Conservation (phyloP, 2,797 vertebrate genomes). For the Rhinichthys osculus region DNA sequence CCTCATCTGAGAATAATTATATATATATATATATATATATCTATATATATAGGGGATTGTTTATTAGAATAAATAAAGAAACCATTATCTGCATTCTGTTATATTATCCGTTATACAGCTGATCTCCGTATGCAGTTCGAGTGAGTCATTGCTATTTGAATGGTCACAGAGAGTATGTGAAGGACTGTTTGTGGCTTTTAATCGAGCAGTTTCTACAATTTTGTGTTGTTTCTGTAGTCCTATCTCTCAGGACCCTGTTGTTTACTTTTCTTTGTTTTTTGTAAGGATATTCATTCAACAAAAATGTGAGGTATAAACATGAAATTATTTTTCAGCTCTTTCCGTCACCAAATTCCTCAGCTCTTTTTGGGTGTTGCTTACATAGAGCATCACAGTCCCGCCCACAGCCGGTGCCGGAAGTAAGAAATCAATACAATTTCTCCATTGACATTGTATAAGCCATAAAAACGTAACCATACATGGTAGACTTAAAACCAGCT, state of each 20-base stretch:
- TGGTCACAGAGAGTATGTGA: neutral
- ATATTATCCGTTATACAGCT: neutral
- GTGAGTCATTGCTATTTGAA: slow-evolving; percentile 1
- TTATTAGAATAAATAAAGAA: no score
- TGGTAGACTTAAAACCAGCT: no score
- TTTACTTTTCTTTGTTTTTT: neutral
- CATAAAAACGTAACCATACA: no score
- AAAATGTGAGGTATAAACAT: neutral
- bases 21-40: neutral
- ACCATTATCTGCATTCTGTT: neutral
- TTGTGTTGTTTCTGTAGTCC: neutral
- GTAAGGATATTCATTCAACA: neutral
- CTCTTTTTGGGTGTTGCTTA: neutral
- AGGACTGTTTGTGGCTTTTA: neutral
- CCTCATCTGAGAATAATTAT: neutral
- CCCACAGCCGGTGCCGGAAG: no score
- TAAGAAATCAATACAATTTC: no score
- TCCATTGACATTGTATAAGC: no score
- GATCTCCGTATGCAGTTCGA: neutral
- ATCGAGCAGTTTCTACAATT: neutral
- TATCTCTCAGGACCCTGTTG: neutral
- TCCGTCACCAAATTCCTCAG: neutral
- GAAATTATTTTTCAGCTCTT: neutral
- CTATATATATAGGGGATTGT: no score
- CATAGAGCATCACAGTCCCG: no score